Evolutionary conservation across 2,888 invertebrate species (phyloP).

Genomic region (Drosophila borealis): DNA sequence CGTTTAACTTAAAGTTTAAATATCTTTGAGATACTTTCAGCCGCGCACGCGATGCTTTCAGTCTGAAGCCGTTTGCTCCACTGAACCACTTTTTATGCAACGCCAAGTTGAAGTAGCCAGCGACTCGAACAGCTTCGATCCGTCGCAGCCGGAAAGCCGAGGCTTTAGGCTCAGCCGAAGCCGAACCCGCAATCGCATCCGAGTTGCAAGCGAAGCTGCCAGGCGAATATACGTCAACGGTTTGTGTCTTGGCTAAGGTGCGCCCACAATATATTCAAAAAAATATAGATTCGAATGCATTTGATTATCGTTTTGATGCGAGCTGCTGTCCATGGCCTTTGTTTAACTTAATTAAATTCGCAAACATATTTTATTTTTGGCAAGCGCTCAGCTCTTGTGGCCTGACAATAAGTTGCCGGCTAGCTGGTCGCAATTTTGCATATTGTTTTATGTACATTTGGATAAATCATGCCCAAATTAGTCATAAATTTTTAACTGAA

Average conservation of each 20-base stretch:
- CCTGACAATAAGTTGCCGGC: conserved; percentile 33
- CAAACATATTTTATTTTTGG: conserved; percentile 7
- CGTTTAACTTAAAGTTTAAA: conserved; percentile 11
- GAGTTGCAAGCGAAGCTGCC: conserved; percentile 31
- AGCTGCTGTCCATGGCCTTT: conserved; percentile 56
- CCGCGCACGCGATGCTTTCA: conserved; percentile 62
- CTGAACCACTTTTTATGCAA: conserved; percentile 82
- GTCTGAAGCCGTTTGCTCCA: conserved; percentile 80
- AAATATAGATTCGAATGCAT: conserved; percentile 28
- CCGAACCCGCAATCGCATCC: conserved; percentile 7
- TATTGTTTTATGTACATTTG: conserved; percentile 65
- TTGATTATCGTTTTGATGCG: conserved; percentile 52
- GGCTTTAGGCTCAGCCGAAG: conserved; percentile 23
- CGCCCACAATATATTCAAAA: conserved; percentile 22
- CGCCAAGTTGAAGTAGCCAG: conserved; percentile 76
- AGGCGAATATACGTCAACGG: conserved; percentile 31
- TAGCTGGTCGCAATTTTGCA: conserved; percentile 7
- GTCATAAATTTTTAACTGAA: conserved; percentile 63
- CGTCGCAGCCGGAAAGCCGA: conserved; percentile 40
- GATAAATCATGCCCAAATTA: conserved; percentile 77
- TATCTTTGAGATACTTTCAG: conserved; percentile 27
- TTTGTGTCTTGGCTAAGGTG: conserved; percentile 47
- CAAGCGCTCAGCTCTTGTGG: conserved; percentile 8
- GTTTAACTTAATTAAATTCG: conserved; percentile 56
- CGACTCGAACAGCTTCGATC: conserved; percentile 23